Evolutionary conservation across 1,140 invertebrate genomes (phyloP).

Genomic region (Heliothis subflexa): DNA sequence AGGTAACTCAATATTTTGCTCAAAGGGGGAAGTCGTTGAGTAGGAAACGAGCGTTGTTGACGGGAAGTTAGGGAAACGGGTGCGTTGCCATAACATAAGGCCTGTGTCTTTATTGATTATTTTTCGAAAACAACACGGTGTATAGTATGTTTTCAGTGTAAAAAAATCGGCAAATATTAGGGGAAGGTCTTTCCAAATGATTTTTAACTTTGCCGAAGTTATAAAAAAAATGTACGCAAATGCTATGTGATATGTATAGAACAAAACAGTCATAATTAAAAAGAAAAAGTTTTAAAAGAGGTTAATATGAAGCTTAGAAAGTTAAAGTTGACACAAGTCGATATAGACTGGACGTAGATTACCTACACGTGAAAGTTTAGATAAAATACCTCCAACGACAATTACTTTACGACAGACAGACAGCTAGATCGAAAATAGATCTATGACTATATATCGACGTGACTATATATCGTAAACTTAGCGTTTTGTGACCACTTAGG

Average conservation of each 20-base stretch:
- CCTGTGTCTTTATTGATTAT: conserved; percentile 40
- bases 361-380: conserved; percentile 21
- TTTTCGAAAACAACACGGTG: conserved; percentile 31
- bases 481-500: conserved; percentile 19
- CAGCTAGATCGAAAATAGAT: conserved; percentile 20
- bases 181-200: too few species aligned
- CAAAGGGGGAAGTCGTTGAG: conserved; percentile 17
- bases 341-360: conserved; percentile 27
- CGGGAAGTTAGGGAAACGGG: conserved; percentile 38
- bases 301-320: conserved; percentile 20
- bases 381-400: conserved; percentile 27
- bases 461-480: neutral
- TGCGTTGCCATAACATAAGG: conserved; percentile 42
- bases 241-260: neutral
- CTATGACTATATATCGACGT: neutral
- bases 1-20: conserved; percentile 41
- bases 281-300: conserved; percentile 19
- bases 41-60: conserved; percentile 21
- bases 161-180: neutral
- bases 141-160: neutral
- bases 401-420: conserved; percentile 25
- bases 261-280: neutral
- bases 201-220: too few species aligned
- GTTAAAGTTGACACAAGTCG: conserved; percentile 15
- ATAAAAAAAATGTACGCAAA: too few species aligned